Conservation (phyloP, 2,113 vertebrate species). For the Rynchops niger region DNA sequence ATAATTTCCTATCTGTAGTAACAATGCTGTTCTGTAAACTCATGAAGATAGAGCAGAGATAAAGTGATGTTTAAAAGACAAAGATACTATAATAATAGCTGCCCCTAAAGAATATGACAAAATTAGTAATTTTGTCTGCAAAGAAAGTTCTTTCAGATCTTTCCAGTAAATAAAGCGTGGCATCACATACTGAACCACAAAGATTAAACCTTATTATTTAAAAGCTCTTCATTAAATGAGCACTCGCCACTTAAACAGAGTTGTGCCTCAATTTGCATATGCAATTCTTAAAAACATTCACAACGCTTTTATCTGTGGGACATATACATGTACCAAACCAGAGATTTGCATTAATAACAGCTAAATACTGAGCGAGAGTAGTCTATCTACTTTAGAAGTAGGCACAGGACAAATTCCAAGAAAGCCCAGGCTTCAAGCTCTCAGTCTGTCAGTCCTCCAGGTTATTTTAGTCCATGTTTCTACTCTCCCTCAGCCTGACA, state of each 20-base stretch:
- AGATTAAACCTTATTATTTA: background rate
- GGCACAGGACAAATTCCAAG: background rate
- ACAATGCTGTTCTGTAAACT: background rate
- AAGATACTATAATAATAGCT: background rate
- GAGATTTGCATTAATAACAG: background rate
- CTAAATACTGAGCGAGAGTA: background rate
- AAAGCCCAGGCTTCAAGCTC: background rate
- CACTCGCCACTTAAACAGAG: background rate
- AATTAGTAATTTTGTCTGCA: background rate
- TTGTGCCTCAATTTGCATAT: background rate
- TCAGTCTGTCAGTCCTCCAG: background rate
- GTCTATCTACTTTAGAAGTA: background rate
- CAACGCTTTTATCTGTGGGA: background rate
- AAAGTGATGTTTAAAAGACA: background rate
- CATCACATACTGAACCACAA: background rate
- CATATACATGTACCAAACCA: background rate
- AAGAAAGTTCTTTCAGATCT: background rate
- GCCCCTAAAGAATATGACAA: background rate
- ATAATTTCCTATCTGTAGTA: background rate
- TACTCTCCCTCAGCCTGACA: background rate
- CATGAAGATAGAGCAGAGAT: background rate
- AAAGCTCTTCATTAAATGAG: constrained; percentile 2
- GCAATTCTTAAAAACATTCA: background rate
- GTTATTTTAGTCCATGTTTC: background rate
- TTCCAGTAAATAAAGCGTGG: background rate